Conservation (phyloP, 2,797 vertebrate genomes). For the Pteronotus mesoamericanus region DNA sequence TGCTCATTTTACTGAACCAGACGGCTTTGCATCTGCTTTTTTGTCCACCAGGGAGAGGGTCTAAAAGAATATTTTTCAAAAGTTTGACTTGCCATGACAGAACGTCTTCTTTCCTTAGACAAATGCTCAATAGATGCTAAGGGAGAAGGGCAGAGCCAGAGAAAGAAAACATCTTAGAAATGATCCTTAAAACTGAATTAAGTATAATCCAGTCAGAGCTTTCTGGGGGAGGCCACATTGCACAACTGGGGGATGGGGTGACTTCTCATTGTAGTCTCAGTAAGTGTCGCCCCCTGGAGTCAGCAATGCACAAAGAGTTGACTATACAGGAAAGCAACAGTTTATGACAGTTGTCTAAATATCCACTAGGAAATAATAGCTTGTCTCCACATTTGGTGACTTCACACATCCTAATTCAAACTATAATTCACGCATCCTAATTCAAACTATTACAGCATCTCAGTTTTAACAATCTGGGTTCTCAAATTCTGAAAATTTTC, state of each 20-base stretch:
- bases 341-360: not conserved
- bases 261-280: not conserved
- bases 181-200: not conserved
- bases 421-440: not conserved
- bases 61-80: not conserved
- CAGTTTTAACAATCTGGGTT: not conserved
- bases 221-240: not conserved
- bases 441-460: not conserved
- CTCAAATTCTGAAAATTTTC: not conserved
- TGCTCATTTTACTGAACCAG: constrained; percentile 53
- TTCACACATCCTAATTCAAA: not conserved
- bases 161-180: not conserved
- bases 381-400: not conserved
- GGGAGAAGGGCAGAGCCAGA: not conserved
- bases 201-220: not conserved
- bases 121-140: not conserved
- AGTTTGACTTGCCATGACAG: not conserved
- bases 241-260: not conserved
- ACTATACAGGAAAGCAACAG: not conserved
- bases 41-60: not conserved
- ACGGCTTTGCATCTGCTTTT: not conserved
- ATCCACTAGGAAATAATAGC: not conserved
- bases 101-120: constrained; percentile 8
- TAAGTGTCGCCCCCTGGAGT: not conserved
- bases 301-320: not conserved